Conservation (phyloP, 2,113 vertebrate species). For the Rissa tridactyla region DNA sequence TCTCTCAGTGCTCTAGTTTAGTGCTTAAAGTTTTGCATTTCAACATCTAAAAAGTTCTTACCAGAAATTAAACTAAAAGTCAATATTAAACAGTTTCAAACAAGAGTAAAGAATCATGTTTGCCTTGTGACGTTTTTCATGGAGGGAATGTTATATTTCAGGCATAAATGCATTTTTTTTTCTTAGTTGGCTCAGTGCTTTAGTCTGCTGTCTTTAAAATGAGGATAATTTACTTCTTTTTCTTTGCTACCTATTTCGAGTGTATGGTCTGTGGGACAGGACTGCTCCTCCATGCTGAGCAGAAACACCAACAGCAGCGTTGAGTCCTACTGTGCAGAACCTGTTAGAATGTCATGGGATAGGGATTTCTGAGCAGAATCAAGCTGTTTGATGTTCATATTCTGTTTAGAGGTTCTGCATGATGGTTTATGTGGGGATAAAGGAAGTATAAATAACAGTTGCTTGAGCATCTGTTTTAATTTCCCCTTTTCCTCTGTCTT, state of each 20-base stretch:
- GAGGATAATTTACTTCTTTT: not conserved
- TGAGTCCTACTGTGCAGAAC: slow-evolving; percentile 3
- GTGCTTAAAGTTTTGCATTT: not conserved
- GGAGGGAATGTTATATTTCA: not conserved
- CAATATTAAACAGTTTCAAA: not conserved
- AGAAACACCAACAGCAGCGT: not conserved
- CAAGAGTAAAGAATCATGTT: not conserved
- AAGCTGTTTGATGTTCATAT: not conserved
- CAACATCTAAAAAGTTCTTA: not conserved
- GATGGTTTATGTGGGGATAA: not conserved
- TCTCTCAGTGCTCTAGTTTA: not conserved
- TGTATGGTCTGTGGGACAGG: not conserved
- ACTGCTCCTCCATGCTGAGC: not conserved
- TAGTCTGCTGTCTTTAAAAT: not conserved
- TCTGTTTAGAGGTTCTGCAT: not conserved
- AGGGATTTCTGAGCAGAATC: not conserved
- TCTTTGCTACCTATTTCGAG: not conserved
- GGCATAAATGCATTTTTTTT: not conserved
- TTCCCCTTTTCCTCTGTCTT: not conserved
- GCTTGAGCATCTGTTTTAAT: not conserved
- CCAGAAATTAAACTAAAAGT: not conserved
- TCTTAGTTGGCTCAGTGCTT: not conserved
- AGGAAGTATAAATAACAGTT: not conserved
- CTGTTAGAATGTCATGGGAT: not conserved
- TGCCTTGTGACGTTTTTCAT: not conserved